These are phyloP conservation scores for Jaculus jaculus DNA, from an alignment of 2,113 vertebrate genomes.

Conservation along the genomic window DNA sequence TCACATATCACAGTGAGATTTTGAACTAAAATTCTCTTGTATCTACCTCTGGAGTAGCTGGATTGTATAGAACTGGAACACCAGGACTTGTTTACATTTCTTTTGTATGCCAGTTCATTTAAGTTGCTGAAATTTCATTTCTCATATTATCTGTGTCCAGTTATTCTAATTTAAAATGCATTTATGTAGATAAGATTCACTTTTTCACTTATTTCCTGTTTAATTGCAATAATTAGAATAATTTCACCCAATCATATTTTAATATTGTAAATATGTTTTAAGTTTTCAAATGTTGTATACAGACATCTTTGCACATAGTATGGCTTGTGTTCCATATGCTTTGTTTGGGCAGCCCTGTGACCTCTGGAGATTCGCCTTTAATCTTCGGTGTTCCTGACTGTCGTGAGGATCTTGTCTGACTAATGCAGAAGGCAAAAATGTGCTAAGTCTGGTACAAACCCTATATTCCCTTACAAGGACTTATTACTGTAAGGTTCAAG, in stretches of 20 bases:
- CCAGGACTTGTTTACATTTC: neutral
- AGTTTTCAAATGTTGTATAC: neutral
- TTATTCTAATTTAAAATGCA: neutral
- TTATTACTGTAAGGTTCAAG: no score
- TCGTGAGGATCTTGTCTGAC: neutral
- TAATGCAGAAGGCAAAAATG: neutral
- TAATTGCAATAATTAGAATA: neutral
- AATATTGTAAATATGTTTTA: neutral
- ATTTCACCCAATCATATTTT: neutral
- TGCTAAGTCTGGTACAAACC: neutral
- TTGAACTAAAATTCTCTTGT: neutral
- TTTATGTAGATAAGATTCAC: neutral
- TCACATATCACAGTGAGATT: neutral
- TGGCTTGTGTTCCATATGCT: neutral
- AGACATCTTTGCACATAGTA: neutral
- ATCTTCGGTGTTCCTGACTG: neutral
- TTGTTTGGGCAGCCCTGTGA: rapidly evolving
- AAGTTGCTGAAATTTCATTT: neutral
- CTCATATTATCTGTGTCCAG: neutral
- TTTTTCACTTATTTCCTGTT: neutral
- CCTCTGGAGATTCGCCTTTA: neutral
- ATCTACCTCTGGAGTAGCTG: neutral
- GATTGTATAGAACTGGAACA: neutral
- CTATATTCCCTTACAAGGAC: neutral
- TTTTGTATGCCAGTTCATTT: neutral